These are phyloP conservation scores for Pandemis heparana DNA, from an alignment of 2,888 invertebrate genomes.

Conservation along the genomic window DNA sequence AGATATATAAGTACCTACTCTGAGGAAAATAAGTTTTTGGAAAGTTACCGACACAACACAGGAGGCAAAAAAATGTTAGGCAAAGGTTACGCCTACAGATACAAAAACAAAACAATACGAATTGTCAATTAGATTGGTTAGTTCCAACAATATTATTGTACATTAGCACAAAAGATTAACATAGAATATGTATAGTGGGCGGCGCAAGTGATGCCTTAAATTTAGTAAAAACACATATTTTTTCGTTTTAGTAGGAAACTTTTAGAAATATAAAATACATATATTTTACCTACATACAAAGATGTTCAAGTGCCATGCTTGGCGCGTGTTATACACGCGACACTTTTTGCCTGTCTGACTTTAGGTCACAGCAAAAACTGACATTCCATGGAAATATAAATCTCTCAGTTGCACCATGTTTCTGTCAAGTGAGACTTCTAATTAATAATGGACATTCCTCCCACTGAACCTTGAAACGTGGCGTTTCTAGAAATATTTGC, in stretches of 20 bases:
- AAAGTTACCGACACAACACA: neutral
- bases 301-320: conserved; percentile 22
- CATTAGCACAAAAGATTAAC: neutral
- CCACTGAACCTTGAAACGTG: conserved; percentile 56
- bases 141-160: conserved; percentile 1
- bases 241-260: neutral
- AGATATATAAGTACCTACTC: neutral
- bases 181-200: neutral
- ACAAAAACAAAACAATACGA: neutral
- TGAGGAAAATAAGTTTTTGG: neutral
- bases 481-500: conserved; percentile 28
- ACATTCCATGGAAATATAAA: conserved; percentile 70
- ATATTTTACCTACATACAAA: conserved; percentile 28
- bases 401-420: conserved; percentile 66
- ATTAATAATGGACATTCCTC: conserved; percentile 77
- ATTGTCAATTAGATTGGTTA: neutral
- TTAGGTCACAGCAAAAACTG: conserved; percentile 76
- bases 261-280: neutral
- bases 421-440: conserved; percentile 65
- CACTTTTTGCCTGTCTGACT: conserved; percentile 62
- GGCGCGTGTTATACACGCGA: conserved; percentile 38
- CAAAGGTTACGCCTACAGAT: neutral
- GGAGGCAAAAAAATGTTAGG: neutral
- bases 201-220: neutral
- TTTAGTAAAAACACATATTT: neutral